These are phyloP conservation scores for Martes martes DNA, from an alignment of 2,113 vertebrate species.

Conservation along the genomic window DNA sequence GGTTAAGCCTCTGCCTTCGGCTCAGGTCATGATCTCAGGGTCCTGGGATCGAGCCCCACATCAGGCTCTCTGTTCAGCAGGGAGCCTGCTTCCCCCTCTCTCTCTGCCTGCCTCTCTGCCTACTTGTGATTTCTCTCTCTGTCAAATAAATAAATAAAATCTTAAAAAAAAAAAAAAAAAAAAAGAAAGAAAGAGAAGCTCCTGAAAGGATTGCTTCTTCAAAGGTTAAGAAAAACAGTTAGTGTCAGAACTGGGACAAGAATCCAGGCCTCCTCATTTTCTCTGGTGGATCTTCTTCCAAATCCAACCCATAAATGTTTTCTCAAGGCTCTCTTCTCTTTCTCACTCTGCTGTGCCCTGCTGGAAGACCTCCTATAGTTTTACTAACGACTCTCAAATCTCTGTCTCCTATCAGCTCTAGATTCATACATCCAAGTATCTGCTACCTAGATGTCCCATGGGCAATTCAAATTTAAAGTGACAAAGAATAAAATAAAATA, in stretches of 20 bases:
- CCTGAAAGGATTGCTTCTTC: not conserved
- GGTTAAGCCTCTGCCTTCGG: too few species aligned
- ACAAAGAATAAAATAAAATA: constrained; percentile 20
- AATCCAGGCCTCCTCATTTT: not conserved
- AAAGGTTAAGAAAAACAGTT: not conserved
- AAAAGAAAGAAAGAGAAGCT: not conserved
- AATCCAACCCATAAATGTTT: not conserved
- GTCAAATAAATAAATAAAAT: too few species aligned
- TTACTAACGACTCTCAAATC: not conserved
- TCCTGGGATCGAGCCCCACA: too few species aligned
- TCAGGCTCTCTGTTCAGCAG: too few species aligned
- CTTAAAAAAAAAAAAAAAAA: not conserved
- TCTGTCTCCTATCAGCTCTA: not conserved
- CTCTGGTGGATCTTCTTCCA: not conserved
- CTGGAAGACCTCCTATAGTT: not conserved
- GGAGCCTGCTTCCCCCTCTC: too few species aligned
- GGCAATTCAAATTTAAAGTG: not conserved
- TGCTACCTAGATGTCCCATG: not conserved
- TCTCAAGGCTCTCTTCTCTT: not conserved
- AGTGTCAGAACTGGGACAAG: not conserved
- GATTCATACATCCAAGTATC: not conserved
- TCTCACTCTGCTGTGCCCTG: not conserved
- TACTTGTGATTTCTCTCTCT: too few species aligned
- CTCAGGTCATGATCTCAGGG: too few species aligned
- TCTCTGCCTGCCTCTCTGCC: too few species aligned